These are phyloP conservation scores for Tholera decimalis DNA, from an alignment of 2,888 invertebrate species.

Conservation along the genomic window DNA sequence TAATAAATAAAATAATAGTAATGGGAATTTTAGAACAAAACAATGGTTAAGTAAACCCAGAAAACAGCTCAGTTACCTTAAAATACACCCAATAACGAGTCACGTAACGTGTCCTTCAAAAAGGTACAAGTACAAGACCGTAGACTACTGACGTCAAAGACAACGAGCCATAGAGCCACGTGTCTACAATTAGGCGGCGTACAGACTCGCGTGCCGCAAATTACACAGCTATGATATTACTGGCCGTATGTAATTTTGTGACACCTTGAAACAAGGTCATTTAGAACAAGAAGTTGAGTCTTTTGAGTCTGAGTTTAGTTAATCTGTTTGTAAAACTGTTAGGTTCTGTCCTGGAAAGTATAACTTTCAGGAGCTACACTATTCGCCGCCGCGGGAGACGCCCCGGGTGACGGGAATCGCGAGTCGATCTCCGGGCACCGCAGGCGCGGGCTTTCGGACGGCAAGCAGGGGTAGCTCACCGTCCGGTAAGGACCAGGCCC, in stretches of 20 bases:
- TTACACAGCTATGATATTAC: constrained; percentile 45
- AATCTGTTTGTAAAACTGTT: neutral
- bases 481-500: too few species aligned
- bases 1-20: too few species aligned
- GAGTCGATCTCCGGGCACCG: too few species aligned
- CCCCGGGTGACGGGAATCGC: too few species aligned
- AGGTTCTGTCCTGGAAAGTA: neutral
- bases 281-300: constrained; percentile 24
- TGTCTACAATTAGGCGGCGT: constrained; percentile 58
- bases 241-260: constrained; percentile 58
- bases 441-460: too few species aligned
- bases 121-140: constrained; percentile 3
- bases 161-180: constrained; percentile 45
- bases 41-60: neutral
- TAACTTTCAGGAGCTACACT: neutral
- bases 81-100: constrained; percentile 9
- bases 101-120: constrained; percentile 39
- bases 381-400: too few species aligned
- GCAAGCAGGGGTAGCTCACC: too few species aligned
- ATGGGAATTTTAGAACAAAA: neutral
- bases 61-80: neutral
- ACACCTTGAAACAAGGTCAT: constrained; percentile 71
- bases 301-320: constrained; percentile 14
- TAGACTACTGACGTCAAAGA: constrained; percentile 35
- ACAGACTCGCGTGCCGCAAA: constrained; percentile 64